Evolutionary conservation across 2,113 vertebrate genomes (phyloP).

Genomic region (Vulpes lagopus): DNA sequence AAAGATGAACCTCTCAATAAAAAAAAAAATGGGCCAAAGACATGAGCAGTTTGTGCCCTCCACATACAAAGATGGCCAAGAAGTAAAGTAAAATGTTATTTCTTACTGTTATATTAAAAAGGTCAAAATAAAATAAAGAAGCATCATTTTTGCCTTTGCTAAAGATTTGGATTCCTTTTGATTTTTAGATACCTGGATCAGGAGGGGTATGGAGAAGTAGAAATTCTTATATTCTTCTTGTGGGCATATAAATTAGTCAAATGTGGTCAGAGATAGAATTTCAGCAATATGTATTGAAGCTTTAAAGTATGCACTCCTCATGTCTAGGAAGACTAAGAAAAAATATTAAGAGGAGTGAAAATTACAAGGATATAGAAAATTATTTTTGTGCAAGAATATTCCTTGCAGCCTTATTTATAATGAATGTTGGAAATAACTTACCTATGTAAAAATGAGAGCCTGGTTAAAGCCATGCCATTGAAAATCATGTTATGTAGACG

Average conservation of each 20-base stretch:
- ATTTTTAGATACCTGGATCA: neutral
- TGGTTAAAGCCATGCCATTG: neutral
- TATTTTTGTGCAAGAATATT: neutral
- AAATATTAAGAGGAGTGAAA: neutral
- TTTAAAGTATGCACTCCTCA: neutral
- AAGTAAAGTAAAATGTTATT: conserved; percentile 1
- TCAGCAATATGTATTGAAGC: neutral
- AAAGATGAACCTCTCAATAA: neutral
- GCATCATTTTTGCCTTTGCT: neutral
- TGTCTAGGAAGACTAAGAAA: neutral
- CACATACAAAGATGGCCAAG: neutral
- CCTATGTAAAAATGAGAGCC: neutral
- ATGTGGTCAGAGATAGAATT: neutral
- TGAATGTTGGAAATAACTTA: neutral
- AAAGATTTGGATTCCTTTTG: neutral
- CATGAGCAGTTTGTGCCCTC: neutral
- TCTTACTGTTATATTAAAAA: neutral
- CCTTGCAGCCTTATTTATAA: neutral
- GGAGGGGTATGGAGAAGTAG: neutral
- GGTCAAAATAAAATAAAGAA: neutral
- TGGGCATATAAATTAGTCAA: neutral
- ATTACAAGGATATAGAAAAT: neutral
- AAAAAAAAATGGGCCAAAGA: neutral
- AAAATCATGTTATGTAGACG: neutral
- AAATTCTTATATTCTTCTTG: neutral